Conservation (phyloP, 2,113 vertebrate species). For the Galeopterus variegatus region DNA sequence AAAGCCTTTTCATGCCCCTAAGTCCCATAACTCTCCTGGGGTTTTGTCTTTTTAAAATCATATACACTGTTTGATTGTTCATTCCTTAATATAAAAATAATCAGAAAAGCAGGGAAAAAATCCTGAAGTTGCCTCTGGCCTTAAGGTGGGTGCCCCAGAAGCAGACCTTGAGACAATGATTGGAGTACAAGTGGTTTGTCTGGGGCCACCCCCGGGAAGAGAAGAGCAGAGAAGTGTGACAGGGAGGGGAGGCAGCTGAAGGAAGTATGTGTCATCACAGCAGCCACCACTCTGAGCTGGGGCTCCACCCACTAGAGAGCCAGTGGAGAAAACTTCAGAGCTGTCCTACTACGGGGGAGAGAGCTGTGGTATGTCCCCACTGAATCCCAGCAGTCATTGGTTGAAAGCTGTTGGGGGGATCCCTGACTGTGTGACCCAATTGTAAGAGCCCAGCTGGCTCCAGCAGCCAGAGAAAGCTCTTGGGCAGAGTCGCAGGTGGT, state of each 20-base stretch:
- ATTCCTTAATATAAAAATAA: neutral
- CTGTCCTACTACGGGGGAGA: rapidly evolving
- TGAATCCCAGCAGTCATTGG: neutral
- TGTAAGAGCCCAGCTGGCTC: neutral
- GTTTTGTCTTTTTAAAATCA: neutral
- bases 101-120: neutral
- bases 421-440: neutral
- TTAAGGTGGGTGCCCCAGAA: neutral
- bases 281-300: neutral
- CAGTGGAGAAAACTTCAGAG: neutral
- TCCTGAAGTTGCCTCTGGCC: neutral
- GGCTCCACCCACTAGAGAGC: neutral
- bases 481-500: neutral
- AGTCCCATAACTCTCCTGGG: neutral
- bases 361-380: neutral
- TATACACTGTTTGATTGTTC: neutral
- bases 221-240: neutral
- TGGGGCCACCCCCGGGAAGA: neutral
- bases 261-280: neutral
- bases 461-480: neutral
- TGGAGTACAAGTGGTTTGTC: neutral
- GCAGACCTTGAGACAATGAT: neutral
- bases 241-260: neutral
- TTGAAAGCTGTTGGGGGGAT: neutral
- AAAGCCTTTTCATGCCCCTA: neutral